These are phyloP conservation scores for Otus sunia DNA, from an alignment of 2,113 vertebrate genomes.

Conservation along the genomic window DNA sequence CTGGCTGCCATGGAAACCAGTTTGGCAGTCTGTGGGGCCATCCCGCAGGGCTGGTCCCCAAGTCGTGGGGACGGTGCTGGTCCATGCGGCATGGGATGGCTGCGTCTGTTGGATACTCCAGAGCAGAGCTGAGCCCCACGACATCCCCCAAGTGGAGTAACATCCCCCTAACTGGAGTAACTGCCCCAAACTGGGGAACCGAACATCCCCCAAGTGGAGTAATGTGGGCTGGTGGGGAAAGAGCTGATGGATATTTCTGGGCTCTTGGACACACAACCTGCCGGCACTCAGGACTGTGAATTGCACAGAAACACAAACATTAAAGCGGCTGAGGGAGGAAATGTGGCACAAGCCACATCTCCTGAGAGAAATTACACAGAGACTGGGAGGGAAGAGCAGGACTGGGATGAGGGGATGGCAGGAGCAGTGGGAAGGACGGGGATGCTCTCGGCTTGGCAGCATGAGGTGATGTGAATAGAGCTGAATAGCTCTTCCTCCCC, in stretches of 20 bases:
- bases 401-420: fast-evolving
- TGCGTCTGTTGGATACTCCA: fast-evolving
- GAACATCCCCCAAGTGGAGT: background rate
- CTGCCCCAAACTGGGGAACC: background rate
- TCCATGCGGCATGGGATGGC: fast-evolving
- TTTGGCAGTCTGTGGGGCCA: background rate
- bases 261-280: background rate
- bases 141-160: background rate
- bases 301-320: fast-evolving
- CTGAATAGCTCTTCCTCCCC: background rate
- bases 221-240: fast-evolving
- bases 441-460: background rate
- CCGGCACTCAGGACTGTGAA: background rate
- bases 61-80: fast-evolving
- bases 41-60: fast-evolving
- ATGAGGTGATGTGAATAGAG: background rate
- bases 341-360: background rate
- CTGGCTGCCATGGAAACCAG: background rate
- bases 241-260: background rate
- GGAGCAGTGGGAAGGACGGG: background rate
- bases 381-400: background rate
- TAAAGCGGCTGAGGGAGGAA: background rate
- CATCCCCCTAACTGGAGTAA: background rate
- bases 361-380: fast-evolving
- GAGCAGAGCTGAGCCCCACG: background rate